Evolutionary conservation across 2,888 invertebrate species (phyloP).

Genomic region (Monoplex corrugatus): DNA sequence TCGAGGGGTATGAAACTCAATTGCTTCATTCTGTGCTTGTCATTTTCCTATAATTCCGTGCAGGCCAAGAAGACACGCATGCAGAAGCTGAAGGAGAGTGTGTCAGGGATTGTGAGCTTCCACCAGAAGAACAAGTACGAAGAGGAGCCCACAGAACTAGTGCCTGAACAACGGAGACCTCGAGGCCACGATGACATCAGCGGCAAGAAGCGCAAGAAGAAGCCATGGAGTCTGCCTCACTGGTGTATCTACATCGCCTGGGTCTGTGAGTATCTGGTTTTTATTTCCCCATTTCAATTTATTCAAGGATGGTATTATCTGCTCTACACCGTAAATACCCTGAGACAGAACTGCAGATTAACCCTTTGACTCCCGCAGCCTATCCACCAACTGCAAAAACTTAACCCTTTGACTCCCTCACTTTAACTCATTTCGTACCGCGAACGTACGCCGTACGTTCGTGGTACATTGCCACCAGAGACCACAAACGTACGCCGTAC

Average conservation of each 20-base stretch:
- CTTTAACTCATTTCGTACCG: no score
- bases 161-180: slow-evolving; percentile 59
- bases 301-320: background rate
- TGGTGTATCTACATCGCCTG: slow-evolving; percentile 81
- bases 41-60: no score
- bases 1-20: no score
- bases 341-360: no score
- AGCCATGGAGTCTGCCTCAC: slow-evolving; percentile 76
- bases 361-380: no score
- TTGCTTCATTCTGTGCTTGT: no score
- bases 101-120: slow-evolving; percentile 70
- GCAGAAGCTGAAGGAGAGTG: slow-evolving; percentile 74
- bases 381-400: no score
- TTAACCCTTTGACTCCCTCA: no score
- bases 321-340: no score
- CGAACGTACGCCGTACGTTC: no score
- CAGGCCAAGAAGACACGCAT: slow-evolving; percentile 58
- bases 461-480: no score
- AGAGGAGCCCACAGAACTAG: slow-evolving; percentile 62
- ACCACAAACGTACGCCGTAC: no score
- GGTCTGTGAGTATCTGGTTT: slow-evolving; percentile 73
- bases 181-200: slow-evolving; percentile 61
- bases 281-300: background rate
- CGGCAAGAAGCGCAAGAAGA: slow-evolving; percentile 77
- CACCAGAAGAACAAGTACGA: slow-evolving; percentile 70